Evolutionary conservation across 2,888 invertebrate genomes (phyloP), one percentile per base, ranked within the genome.

Genomic region (Sesia bembeciformis): DNA sequence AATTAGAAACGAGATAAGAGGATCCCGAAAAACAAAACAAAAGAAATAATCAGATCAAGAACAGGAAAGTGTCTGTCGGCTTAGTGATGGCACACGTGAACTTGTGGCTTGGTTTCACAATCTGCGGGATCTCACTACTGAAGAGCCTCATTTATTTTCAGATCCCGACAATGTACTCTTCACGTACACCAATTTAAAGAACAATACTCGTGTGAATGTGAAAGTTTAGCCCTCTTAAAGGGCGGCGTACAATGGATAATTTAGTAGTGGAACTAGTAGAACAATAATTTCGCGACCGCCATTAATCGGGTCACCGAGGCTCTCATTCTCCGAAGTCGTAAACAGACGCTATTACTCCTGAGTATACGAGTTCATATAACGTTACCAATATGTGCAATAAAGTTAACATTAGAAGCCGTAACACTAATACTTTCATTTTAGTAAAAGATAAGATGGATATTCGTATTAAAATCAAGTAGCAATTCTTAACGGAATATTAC

Each of bases 271-370:
- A 4, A 42, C 42, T 42, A 42, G 7, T 6, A 42, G 42, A 64
- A 66, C 67, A 68, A 65, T 70, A 63, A 67, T 69, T 68, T 56
- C 60, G 56, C 53, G 60, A 59, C 58, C 63, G 57, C 62, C 61
- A 64, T 69, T 69, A 67, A 66, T 67, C 60, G 60, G 42, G 50
- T 50, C 50, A 39, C 50, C 50, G 39, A 39, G 39, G 39, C 50
- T 39, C 50, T 5, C 50, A 4, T 46, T 46, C 8, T 8, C 50
- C 38, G 8, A 38, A 8, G 46, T 46, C 23, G 23, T 46, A 46
- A 46, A 46, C 8, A 46, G 3, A n/a, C n/a, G 46, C 4, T 46
- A 46, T 6, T 46, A 46, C 23, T 46, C n/a, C 23, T 46, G 46
- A 46, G 46, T 4, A 8, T 43, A 43, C 7, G n/a, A 43, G 23